These are phyloP conservation scores for Cygnus atratus DNA, from an alignment of 2,113 vertebrate species.

Conservation along the genomic window DNA sequence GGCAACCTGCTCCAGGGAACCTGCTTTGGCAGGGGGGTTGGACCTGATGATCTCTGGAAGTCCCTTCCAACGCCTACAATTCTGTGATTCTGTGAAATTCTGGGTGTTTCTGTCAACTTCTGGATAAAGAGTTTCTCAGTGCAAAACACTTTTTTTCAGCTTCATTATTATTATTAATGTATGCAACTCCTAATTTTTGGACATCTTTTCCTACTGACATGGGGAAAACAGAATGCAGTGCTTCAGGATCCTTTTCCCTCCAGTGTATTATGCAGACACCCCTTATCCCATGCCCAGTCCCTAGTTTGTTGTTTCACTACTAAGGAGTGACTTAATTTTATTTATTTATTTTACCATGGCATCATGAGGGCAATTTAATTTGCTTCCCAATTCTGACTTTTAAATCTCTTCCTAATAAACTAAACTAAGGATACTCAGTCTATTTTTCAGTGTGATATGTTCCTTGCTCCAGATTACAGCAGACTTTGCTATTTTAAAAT, in stretches of 20 bases:
- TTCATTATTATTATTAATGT: not conserved
- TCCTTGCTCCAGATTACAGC: not conserved
- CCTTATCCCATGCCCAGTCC: fast-evolving
- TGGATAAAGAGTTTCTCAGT: not conserved
- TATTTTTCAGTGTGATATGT: not conserved
- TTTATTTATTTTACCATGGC: not conserved
- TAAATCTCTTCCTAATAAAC: not conserved
- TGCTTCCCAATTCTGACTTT: not conserved
- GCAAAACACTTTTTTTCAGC: not conserved
- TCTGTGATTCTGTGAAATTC: not conserved
- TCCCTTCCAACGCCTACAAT: too few species aligned
- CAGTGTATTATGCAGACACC: fast-evolving
- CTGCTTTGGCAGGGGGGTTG: too few species aligned
- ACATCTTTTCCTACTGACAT: not conserved
- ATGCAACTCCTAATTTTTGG: not conserved
- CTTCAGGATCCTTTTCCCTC: not conserved
- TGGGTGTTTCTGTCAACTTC: not conserved
- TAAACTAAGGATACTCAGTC: not conserved
- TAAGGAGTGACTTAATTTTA: not conserved
- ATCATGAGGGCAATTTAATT: not conserved
- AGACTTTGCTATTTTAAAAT: not conserved
- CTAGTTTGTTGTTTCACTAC: not conserved
- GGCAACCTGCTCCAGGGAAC: too few species aligned
- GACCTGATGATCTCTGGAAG: too few species aligned
- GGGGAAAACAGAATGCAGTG: not conserved